Conservation (phyloP, 2,888 invertebrate species). For the Cantharis rustica region DNA sequence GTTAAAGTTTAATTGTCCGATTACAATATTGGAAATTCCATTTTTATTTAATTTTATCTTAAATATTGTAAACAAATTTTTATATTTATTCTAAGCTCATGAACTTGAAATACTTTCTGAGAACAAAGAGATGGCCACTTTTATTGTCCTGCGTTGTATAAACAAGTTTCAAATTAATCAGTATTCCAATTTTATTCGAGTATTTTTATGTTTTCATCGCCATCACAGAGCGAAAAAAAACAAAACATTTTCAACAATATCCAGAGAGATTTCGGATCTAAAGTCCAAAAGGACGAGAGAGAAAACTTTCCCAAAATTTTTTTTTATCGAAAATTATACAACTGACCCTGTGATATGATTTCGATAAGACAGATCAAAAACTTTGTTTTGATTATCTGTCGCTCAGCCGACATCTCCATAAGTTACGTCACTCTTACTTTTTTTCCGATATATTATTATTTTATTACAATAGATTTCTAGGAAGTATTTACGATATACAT, state of each 20-base stretch:
- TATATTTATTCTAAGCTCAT: background rate
- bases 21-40: background rate
- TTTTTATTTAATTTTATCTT: background rate
- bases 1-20: background rate
- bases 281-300: background rate
- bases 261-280: background rate
- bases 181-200: background rate
- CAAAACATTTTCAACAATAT: background rate
- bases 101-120: background rate
- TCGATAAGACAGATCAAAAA: background rate
- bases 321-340: background rate
- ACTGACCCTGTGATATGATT: background rate
- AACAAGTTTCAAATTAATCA: background rate
- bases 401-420: background rate
- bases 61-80: background rate
- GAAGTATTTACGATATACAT: background rate
- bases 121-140: background rate
- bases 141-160: background rate
- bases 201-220: background rate
- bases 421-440: background rate
- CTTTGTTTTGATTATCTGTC: background rate
- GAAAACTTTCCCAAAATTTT: background rate
- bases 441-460: background rate
- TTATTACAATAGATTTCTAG: background rate
- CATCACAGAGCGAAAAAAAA: background rate